Evolutionary conservation across 2,888 invertebrate genomes (phyloP).

Genomic region (Sympetrum striolatum): DNA sequence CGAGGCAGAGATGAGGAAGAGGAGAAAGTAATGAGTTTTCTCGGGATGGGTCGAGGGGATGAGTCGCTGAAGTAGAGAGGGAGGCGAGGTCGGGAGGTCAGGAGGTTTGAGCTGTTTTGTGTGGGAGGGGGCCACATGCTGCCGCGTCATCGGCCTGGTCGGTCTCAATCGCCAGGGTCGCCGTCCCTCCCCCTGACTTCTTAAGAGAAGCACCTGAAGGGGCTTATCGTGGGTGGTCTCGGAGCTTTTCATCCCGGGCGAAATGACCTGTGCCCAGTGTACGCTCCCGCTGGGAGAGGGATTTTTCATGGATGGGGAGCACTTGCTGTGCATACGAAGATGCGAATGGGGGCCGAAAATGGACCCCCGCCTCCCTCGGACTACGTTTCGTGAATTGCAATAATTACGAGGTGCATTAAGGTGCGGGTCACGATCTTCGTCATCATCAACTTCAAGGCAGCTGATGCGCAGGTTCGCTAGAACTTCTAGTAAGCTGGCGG

Average conservation of each 20-base stretch:
- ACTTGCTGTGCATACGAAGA: background rate
- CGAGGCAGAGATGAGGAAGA: background rate
- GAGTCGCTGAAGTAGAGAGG: background rate
- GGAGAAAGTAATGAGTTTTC: background rate
- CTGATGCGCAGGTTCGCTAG: no score
- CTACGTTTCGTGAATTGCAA: no score
- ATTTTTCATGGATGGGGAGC: constrained; percentile 16
- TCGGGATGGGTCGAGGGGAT: background rate
- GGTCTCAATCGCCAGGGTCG: constrained; percentile 24
- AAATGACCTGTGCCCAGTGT: constrained; percentile 29
- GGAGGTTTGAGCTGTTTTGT: background rate
- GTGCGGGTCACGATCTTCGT: no score
- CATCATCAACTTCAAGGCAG: no score
- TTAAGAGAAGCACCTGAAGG: constrained; percentile 26
- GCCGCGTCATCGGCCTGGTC: constrained; percentile 16
- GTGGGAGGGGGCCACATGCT: background rate
- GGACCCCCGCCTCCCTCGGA: background rate
- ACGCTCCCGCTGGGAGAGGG: constrained; percentile 23
- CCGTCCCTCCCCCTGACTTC: background rate
- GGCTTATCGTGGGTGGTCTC: background rate
- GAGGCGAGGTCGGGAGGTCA: background rate
- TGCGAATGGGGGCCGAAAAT: background rate
- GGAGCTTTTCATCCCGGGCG: background rate
- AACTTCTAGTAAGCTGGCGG: no score
- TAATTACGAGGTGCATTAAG: no score